These are phyloP conservation scores for Euplexia lucipara DNA, from an alignment of 2,888 invertebrate genomes.

Conservation along the genomic window DNA sequence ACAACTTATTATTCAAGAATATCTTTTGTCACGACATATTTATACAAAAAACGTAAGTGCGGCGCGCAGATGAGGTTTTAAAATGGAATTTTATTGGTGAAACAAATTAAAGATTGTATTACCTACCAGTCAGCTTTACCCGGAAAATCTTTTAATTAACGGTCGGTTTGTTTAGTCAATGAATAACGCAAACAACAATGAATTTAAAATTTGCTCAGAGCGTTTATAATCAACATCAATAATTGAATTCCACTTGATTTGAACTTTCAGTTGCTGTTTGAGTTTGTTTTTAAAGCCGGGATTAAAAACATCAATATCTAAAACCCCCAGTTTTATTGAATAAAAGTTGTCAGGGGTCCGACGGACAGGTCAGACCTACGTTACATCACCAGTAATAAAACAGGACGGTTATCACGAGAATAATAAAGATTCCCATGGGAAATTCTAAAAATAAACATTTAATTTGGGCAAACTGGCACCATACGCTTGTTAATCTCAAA, in stretches of 20 bases:
- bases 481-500: conserved; percentile 15
- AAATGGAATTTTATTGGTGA: background rate
- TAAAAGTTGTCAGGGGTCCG: conserved; percentile 15
- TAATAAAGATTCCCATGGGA: conserved; percentile 46
- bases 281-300: conserved; percentile 15
- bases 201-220: conserved; percentile 18
- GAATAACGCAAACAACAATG: conserved; percentile 19
- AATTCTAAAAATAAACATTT: conserved; percentile 45
- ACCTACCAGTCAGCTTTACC: background rate
- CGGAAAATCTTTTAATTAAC: conserved; percentile 40
- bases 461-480: conserved; percentile 27
- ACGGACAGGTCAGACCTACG: background rate
- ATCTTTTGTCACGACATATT: no score
- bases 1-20: no score
- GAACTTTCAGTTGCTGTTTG: conserved; percentile 28
- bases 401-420: conserved; percentile 9
- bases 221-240: conserved; percentile 28
- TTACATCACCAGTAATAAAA: conserved; percentile 26
- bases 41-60: background rate
- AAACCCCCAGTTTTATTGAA: background rate
- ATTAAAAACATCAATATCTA: conserved; percentile 8
- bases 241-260: conserved; percentile 35
- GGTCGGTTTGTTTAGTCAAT: conserved; percentile 33
- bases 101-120: conserved; percentile 18
- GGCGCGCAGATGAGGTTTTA: background rate